These are phyloP conservation scores for Laodelphax striatellus DNA, from an alignment of 1,140 invertebrate species.

Conservation along the genomic window DNA sequence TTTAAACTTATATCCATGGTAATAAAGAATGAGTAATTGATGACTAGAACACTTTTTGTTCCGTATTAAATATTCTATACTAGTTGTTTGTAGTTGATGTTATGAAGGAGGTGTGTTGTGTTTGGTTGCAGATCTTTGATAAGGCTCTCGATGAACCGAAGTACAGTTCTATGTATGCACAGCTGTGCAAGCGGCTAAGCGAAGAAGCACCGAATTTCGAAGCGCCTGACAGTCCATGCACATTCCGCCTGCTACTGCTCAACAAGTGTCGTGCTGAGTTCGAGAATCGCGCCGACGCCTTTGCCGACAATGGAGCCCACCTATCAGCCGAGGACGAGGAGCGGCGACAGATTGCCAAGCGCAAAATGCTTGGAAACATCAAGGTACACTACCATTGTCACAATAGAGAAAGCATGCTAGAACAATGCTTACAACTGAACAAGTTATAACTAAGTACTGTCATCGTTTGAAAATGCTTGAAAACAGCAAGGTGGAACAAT, in stretches of 20 bases:
- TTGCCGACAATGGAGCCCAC: slow-evolving; percentile 40
- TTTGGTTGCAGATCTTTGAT: slow-evolving; percentile 78
- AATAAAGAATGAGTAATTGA: no score
- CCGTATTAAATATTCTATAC: no score
- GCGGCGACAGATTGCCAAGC: slow-evolving; percentile 77
- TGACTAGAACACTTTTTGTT: no score
- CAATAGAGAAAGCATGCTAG: no score
- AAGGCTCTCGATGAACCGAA: slow-evolving; percentile 99
- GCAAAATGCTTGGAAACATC: slow-evolving; percentile 98
- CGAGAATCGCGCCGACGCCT: slow-evolving; percentile 70
- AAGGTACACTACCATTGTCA: slow-evolving; percentile 56
- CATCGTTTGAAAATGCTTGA: no score
- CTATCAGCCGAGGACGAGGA: slow-evolving; percentile 79
- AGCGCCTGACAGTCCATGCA: slow-evolving; percentile 46
- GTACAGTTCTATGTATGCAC: slow-evolving; percentile 99
- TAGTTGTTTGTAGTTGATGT: no score
- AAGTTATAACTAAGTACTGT: no score
- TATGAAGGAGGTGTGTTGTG: not conserved
- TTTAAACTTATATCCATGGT: no score
- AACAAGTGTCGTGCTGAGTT: slow-evolving; percentile 93
- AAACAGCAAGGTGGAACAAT: no score
- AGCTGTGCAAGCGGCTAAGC: slow-evolving; percentile 94
- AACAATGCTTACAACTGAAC: no score
- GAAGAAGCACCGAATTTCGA: slow-evolving; percentile 97
- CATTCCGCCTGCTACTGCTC: slow-evolving; percentile 80